Conservation (phyloP, 1,140 invertebrate species). For the Drosophila nigromelanica region DNA sequence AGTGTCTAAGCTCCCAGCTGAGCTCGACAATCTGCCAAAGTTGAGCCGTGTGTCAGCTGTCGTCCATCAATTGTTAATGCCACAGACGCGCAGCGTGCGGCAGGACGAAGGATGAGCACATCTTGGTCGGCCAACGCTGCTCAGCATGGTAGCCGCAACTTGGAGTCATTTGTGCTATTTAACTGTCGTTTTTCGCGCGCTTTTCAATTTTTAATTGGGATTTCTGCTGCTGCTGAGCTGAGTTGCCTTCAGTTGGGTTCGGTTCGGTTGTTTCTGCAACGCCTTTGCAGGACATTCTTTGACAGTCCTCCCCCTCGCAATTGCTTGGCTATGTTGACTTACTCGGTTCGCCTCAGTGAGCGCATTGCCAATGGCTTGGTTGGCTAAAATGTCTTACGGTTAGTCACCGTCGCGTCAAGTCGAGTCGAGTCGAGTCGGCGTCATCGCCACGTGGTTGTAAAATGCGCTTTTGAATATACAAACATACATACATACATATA, state of each 20-base stretch:
- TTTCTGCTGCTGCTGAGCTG: conserved; percentile 39
- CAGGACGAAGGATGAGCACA: conserved; percentile 31
- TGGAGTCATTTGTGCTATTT: conserved; percentile 57
- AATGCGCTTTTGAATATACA: conserved; percentile 72
- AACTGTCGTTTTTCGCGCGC: conserved; percentile 72
- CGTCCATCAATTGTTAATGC: conserved; percentile 79
- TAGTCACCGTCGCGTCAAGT: conserved; percentile 8
- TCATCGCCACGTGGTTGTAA: conserved; percentile 68
- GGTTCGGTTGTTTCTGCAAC: conserved; percentile 43
- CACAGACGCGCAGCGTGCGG: conserved; percentile 61
- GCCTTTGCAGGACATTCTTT: conserved; percentile 48
- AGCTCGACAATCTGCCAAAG: conserved; percentile 67
- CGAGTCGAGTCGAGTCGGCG: conserved; percentile 9
- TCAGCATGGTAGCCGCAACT: conserved; percentile 52
- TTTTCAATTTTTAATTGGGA: conserved; percentile 82
- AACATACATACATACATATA: conserved; percentile 40
- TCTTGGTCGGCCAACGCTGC: conserved; percentile 22
- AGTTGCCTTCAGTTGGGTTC: conserved; percentile 18
- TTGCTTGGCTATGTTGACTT: conserved; percentile 40
- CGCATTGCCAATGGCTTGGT: conserved; percentile 20
- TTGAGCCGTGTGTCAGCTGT: conserved; percentile 51
- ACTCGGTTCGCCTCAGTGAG: conserved; percentile 45
- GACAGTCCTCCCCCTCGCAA: conserved; percentile 1
- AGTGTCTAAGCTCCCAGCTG: conserved; percentile 58
- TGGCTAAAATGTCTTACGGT: conserved; percentile 42